Evolutionary conservation across 2,888 invertebrate species (phyloP), one percentile per base, ranked within the genome.

Genomic region (Aricia artaxerxes): DNA sequence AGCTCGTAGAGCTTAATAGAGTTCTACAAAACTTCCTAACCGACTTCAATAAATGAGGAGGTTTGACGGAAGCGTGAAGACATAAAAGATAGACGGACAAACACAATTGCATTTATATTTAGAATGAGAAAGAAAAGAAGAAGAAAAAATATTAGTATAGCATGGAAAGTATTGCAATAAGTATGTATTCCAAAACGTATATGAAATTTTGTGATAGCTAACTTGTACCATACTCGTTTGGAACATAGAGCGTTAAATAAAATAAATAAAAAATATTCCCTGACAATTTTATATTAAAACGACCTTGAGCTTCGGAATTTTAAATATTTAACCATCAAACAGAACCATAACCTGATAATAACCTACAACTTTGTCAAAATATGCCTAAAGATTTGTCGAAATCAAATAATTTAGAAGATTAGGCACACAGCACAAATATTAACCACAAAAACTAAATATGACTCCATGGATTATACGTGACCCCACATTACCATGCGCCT

Each of bases 401-500:
- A 5, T 69, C 35, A 69, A 69, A 69, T 69, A 38, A 69, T 69
- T 69, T 38, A 69, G 35, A 38, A 69, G 69, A 69, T 69, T 69
- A 69, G 35, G 69, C 35, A 69, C 69, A 69, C 69, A 69, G 13
- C 69, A 38, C 69, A 69, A 69, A 69, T 69, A 69, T 69, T 69
- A 38, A 38, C 38, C 69, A 69, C 4, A 69, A 69, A 69, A 69
- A 69, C 31, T 35, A 13, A 69, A 69, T 35, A 69, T 38, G 69
- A 69, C 69, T 16, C 69, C 69, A 69, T 69, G 69, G 69, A 69
- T 16, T 69, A 69, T 35, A 69, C 35, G 35, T 69, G 69, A 69
- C 69, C 69, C 35, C 69, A 69, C 69, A 69, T 38, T 38, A 35
- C 31, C 38, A 38, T 69, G 64, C 64, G 13, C 35, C 35, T 69